phyloP scores from a whole-genome alignment of 2,113 vertebrate genomes.

The Natator depressus region DNA sequence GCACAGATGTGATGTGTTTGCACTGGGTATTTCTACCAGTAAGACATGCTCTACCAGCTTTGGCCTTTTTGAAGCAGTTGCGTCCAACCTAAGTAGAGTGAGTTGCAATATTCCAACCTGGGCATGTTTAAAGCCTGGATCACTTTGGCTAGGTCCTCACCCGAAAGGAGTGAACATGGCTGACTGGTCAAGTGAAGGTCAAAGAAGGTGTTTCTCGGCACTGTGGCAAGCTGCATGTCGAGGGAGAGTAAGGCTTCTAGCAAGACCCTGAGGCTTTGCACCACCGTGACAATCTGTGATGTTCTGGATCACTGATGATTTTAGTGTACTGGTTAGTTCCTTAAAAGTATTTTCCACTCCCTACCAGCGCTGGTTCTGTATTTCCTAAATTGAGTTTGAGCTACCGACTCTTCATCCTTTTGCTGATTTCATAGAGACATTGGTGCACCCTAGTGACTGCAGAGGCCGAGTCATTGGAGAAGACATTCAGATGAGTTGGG shows the following conservation, averaged over 20 bases:
- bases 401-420: background rate
- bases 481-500: background rate
- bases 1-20: rapidly evolving
- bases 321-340: background rate
- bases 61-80: background rate
- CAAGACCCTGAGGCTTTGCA: rapidly evolving
- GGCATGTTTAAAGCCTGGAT: background rate
- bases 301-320: background rate
- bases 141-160: background rate
- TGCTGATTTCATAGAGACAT: background rate
- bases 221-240: background rate
- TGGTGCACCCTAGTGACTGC: background rate
- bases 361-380: background rate
- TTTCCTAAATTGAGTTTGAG: background rate
- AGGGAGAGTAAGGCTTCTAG: rapidly evolving
- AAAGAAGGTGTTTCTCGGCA: background rate
- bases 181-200: background rate
- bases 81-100: background rate
- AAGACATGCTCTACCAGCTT: background rate
- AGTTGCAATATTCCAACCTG: background rate
- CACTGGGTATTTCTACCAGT: rapidly evolving
- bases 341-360: background rate
- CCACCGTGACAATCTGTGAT: background rate
- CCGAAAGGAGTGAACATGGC: background rate
- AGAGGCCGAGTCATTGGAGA: background rate